These are phyloP conservation scores for Pterostichus madidus DNA, from an alignment of 2,888 invertebrate species.

Conservation along the genomic window DNA sequence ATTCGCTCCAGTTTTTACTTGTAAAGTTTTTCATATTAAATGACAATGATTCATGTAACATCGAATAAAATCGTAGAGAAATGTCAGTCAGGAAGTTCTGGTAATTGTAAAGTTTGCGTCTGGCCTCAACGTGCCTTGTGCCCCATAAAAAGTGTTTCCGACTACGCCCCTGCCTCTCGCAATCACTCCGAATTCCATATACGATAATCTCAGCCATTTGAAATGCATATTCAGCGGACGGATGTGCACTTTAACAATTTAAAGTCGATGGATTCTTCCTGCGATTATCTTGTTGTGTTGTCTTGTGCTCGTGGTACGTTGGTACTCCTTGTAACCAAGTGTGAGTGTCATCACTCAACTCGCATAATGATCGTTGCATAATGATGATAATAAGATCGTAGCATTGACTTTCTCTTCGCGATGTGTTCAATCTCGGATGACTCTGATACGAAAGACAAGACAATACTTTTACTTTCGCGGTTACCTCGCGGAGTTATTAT, in stretches of 20 bases:
- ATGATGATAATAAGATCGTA: conserved; percentile 5
- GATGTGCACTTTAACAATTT: conserved; percentile 62
- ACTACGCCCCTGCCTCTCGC: not conserved
- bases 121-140: too few species aligned
- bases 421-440: not conserved
- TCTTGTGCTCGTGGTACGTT: conserved; percentile 1
- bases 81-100: too few species aligned
- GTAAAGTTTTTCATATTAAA: too few species aligned
- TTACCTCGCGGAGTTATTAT: not conserved
- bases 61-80: too few species aligned
- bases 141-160: not conserved
- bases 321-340: not conserved
- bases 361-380: conserved; percentile 34
- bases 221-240: conserved; percentile 50
- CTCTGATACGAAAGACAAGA: not conserved
- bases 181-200: not conserved
- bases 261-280: conserved; percentile 58
- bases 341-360: conserved; percentile 20
- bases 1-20: too few species aligned
- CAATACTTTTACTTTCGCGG: conserved; percentile 13
- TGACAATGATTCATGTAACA: too few species aligned
- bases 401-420: conserved; percentile 19
- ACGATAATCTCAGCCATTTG: conserved; percentile 30
- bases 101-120: too few species aligned
- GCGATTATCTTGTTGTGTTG: conserved; percentile 51